Evolutionary conservation across 1,140 invertebrate genomes (phyloP).

Genomic region (Augochlora pura): DNA sequence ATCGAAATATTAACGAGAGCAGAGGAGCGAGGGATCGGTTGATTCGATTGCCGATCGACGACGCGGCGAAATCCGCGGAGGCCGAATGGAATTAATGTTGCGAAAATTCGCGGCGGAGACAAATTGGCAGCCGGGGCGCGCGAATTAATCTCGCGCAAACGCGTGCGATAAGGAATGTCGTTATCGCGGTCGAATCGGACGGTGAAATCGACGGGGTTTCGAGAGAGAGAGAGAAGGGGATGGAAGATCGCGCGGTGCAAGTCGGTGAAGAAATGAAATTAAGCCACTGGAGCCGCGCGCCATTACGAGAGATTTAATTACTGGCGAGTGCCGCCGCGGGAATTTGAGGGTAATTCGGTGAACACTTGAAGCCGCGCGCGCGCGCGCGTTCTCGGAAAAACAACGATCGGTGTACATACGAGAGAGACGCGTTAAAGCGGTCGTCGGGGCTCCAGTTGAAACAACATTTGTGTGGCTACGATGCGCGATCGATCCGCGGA

Average conservation of each 20-base stretch:
- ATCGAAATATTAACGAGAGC: no score
- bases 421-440: not conserved
- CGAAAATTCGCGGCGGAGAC: no score
- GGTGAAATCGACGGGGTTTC: no score
- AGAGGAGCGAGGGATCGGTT: no score
- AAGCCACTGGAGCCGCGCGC: not conserved
- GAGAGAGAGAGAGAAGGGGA: no score
- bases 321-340: not conserved
- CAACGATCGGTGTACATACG: not conserved
- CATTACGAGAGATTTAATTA: conserved; percentile 15
- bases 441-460: not conserved
- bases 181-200: no score
- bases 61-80: no score
- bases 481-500: not conserved
- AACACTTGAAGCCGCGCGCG: not conserved
- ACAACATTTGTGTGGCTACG: not conserved
- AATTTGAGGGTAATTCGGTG: not conserved
- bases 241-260: not conserved
- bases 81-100: no score
- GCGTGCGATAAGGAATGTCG: no score
- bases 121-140: no score
- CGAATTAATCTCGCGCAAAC: no score
- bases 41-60: no score
- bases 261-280: conserved; percentile 1
- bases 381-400: not conserved